A percentile compares a stretch with the other conserved stretches of the same genome.
phyloP scores from a whole-genome alignment of 2,888 invertebrate species.

The Drosophila fungiperda region DNA sequence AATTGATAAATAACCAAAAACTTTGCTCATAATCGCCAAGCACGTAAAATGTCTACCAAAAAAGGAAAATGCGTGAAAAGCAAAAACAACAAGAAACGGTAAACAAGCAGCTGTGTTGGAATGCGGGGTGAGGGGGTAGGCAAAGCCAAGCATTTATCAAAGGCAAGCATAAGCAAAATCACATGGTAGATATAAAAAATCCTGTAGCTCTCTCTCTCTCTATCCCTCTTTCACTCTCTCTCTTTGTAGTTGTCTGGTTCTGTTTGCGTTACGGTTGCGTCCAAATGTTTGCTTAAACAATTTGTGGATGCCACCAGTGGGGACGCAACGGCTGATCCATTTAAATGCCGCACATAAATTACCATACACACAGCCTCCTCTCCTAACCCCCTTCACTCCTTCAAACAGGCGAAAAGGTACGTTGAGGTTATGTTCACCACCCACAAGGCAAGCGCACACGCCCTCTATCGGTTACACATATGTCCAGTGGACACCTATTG shows the following conservation, averaged over 20 bases:
- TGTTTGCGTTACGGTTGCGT: constrained; percentile 16
- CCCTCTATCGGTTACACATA: constrained; percentile 7
- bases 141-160: constrained; percentile 64
- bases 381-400: background rate
- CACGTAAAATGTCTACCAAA: constrained; percentile 51
- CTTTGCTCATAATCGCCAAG: constrained; percentile 74
- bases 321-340: constrained; percentile 57
- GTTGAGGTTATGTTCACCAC: background rate
- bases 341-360: constrained; percentile 80
- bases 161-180: constrained; percentile 33
- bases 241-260: background rate
- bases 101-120: background rate
- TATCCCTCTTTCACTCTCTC: background rate
- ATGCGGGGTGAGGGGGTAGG: background rate
- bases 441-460: background rate
- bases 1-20: constrained; percentile 78
- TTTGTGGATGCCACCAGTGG: constrained; percentile 56
- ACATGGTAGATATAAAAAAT: constrained; percentile 24
- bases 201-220: background rate
- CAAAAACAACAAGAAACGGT: background rate
- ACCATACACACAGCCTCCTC: constrained; percentile 39
- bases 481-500: constrained; percentile 53
- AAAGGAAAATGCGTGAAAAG: constrained; percentile 29
- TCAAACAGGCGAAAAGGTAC: constrained; percentile 3
- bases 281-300: constrained; percentile 64